phyloP scores from a whole-genome alignment of 2,888 invertebrate genomes.

The Cerastis rubricosa region DNA sequence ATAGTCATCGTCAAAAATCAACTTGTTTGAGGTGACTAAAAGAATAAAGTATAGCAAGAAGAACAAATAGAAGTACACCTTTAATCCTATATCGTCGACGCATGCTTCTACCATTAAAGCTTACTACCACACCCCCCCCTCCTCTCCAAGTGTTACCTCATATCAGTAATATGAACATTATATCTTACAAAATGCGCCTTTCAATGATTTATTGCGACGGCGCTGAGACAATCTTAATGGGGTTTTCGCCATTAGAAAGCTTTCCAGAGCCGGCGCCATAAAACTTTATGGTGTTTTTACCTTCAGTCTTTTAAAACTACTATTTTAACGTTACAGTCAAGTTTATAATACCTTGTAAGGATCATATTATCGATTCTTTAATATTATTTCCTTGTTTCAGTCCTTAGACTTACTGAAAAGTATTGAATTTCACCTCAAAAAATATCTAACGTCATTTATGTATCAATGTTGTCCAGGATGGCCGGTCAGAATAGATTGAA shows the following conservation, averaged over 20 bases:
- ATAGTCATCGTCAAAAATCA: not conserved
- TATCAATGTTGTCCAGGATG: not conserved
- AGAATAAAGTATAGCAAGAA: not conserved
- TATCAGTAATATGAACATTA: constrained; percentile 41
- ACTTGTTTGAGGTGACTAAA: not conserved
- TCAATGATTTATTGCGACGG: constrained; percentile 54
- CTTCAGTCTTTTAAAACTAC: constrained; percentile 45
- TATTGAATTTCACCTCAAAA: not conserved
- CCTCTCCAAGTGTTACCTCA: not conserved
- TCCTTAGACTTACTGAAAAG: not conserved
- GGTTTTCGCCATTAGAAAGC: constrained; percentile 62
- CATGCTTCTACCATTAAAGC: not conserved
- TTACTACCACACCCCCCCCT: not conserved
- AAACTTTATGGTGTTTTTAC: constrained; percentile 62
- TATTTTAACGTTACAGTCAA: constrained; percentile 39
- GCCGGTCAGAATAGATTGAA: not conserved
- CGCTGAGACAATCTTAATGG: constrained; percentile 61
- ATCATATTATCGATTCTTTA: constrained; percentile 3
- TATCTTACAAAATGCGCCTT: constrained; percentile 37
- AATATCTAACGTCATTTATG: not conserved
- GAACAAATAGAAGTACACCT: not conserved
- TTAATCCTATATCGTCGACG: not conserved
- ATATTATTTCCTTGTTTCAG: not conserved
- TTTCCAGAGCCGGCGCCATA: constrained; percentile 35
- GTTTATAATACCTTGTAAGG: constrained; percentile 17